phyloP scores from a whole-genome alignment of 2,797 vertebrate genomes.

The Sebastes diaconus region DNA sequence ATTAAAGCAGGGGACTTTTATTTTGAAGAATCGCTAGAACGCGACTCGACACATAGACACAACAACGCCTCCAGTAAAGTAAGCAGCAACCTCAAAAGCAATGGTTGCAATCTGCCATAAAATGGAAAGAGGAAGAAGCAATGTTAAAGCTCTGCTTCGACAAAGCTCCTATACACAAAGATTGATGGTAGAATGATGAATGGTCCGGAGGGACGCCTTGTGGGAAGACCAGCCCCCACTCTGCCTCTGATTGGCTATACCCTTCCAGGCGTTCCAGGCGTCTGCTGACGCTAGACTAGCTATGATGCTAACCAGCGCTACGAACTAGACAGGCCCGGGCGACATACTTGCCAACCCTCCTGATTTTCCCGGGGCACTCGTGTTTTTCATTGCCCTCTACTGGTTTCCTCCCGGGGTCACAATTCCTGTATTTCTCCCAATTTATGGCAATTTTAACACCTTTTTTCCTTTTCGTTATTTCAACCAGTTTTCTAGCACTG shows the following conservation, averaged over 20 bases:
- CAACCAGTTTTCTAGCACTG: no score
- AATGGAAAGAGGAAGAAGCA: background rate
- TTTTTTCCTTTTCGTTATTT: no score
- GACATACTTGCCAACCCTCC: no score
- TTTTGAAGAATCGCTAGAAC: background rate
- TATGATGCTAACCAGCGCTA: background rate
- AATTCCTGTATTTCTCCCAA: no score
- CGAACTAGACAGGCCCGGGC: background rate
- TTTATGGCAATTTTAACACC: no score
- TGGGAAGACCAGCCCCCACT: background rate
- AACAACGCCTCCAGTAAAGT: background rate
- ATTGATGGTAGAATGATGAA: no score
- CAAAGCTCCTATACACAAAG: no score
- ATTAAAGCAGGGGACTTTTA: background rate
- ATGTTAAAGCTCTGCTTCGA: no score
- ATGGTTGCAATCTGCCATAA: background rate
- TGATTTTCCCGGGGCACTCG: no score
- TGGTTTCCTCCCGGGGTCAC: no score
- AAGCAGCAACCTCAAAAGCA: background rate
- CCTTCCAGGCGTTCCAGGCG: background rate
- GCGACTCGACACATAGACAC: background rate
- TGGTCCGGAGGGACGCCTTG: background rate
- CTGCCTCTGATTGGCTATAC: background rate
- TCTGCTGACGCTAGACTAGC: background rate
- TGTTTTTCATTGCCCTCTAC: no score